Evolutionary conservation across 2,113 vertebrate species (phyloP).

Genomic region (Alethe castanea): DNA sequence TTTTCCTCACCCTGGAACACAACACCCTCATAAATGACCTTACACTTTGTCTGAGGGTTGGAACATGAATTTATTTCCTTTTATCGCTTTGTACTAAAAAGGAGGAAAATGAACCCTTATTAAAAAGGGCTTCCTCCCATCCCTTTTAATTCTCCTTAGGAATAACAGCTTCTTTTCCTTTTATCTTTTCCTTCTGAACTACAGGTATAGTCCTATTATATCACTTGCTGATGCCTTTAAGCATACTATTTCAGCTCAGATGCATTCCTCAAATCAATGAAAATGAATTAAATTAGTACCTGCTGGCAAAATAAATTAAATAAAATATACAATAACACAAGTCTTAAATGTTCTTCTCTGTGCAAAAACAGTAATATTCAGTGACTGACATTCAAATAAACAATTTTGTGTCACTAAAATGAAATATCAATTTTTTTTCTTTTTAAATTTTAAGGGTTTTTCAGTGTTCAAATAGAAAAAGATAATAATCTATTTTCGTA

Average conservation of each 20-base stretch:
- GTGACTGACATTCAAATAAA: neutral
- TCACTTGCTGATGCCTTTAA: constrained; percentile 49
- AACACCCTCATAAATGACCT: constrained; percentile 55
- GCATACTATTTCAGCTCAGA: constrained; percentile 53
- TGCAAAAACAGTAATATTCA: neutral
- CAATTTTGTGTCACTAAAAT: neutral
- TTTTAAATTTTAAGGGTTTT: neutral
- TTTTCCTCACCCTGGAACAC: constrained; percentile 32
- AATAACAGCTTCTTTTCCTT: constrained; percentile 41
- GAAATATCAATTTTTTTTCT: neutral
- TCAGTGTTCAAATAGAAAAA: neutral
- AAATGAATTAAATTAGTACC: constrained; percentile 64
- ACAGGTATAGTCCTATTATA: constrained; percentile 28
- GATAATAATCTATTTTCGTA: neutral
- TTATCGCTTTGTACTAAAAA: constrained; percentile 62
- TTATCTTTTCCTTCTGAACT: constrained; percentile 51
- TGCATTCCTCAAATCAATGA: constrained; percentile 45
- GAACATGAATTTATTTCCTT: constrained; percentile 70
- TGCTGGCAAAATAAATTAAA: constrained; percentile 55
- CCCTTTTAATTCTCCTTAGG: constrained; percentile 33
- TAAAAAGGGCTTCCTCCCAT: constrained; percentile 7
- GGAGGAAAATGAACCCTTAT: constrained; percentile 63
- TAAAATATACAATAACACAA: constrained; percentile 41
- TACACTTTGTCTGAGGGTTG: constrained; percentile 31
- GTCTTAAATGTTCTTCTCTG: neutral